phyloP scores from a whole-genome alignment of 2,888 invertebrate genomes.

The Leptopilina syphax region DNA sequence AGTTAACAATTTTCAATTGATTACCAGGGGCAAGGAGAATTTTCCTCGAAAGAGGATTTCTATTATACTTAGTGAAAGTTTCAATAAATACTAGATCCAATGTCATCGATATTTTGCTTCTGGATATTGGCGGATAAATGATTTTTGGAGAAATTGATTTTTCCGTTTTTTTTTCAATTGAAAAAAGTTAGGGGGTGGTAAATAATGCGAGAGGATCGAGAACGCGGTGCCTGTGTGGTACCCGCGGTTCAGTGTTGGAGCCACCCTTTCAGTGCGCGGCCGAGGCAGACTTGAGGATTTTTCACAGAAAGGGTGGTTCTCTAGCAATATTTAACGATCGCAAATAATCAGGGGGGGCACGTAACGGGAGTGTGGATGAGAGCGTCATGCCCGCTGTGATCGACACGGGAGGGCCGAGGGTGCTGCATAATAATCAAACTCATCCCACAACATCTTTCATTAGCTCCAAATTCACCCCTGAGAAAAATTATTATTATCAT shows the following conservation, averaged over 20 bases:
- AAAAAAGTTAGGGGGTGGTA: conserved; percentile 38
- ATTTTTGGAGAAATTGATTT: conserved; percentile 53
- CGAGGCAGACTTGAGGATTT: conserved; percentile 37
- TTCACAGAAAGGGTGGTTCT: conserved; percentile 16
- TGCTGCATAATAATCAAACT: conserved; percentile 72
- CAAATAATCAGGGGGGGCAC: conserved; percentile 42
- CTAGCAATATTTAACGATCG: conserved; percentile 15
- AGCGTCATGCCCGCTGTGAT: conserved; percentile 74
- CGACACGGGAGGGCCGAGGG: conserved; percentile 72
- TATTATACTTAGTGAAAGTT: background rate
- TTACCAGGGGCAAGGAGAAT: too few species aligned
- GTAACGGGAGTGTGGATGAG: conserved; percentile 66
- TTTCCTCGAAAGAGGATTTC: too few species aligned
- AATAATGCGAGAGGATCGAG: conserved; percentile 62
- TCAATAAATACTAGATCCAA: conserved; percentile 46
- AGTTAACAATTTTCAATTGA: too few species aligned
- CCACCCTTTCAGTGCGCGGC: conserved; percentile 38
- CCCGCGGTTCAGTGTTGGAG: conserved; percentile 54
- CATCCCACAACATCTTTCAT: conserved; percentile 62
- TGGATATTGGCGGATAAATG: conserved; percentile 56
- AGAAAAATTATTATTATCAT: background rate
- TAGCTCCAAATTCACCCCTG: conserved; percentile 41
- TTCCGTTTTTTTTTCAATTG: too few species aligned
- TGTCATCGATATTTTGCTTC: conserved; percentile 53
- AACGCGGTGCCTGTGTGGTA: conserved; percentile 58